Conservation (phyloP, 2,888 invertebrate species). For the Pycnomerus fuliginosus region DNA sequence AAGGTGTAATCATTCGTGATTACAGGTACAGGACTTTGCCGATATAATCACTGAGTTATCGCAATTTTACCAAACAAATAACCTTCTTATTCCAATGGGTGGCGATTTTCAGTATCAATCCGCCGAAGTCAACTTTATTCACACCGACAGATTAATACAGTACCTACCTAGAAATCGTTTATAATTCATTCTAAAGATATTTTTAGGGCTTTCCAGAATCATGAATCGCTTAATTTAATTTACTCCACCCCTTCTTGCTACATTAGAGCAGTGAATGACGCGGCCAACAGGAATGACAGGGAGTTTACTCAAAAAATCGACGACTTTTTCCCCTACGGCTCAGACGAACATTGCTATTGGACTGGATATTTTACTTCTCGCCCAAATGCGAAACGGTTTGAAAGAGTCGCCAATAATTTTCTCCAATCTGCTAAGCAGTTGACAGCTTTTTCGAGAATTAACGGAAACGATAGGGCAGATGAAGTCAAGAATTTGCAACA, state of each 20-base stretch:
- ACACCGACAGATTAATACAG: constrained; percentile 87
- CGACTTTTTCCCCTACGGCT: constrained; percentile 92
- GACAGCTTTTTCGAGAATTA: constrained; percentile 59
- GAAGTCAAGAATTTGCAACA: constrained; percentile 56
- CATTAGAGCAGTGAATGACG: constrained; percentile 73
- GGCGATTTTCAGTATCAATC: constrained; percentile 87
- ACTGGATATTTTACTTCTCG: constrained; percentile 88
- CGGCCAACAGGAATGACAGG: constrained; percentile 61
- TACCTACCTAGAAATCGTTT: no score
- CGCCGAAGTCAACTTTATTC: constrained; percentile 75
- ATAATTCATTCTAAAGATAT: no score
- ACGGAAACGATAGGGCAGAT: constrained; percentile 8
- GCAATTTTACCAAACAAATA: constrained; percentile 62
- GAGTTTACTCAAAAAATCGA: constrained; percentile 73
- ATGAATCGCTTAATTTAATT: constrained; percentile 61
- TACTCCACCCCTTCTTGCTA: constrained; percentile 89
- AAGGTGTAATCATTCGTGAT: background rate
- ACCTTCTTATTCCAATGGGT: constrained; percentile 90
- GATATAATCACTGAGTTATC: constrained; percentile 58
- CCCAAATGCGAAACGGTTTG: constrained; percentile 77
- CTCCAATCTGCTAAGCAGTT: constrained; percentile 78
- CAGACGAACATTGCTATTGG: constrained; percentile 86
- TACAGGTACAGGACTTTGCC: constrained; percentile 62
- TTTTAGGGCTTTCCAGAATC: constrained; percentile 11
- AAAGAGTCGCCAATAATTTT: constrained; percentile 72